Evolutionary conservation across 1,140 invertebrate species (phyloP), one percentile per base, ranked within the genome.

Genomic region (Ericerus pela): DNA sequence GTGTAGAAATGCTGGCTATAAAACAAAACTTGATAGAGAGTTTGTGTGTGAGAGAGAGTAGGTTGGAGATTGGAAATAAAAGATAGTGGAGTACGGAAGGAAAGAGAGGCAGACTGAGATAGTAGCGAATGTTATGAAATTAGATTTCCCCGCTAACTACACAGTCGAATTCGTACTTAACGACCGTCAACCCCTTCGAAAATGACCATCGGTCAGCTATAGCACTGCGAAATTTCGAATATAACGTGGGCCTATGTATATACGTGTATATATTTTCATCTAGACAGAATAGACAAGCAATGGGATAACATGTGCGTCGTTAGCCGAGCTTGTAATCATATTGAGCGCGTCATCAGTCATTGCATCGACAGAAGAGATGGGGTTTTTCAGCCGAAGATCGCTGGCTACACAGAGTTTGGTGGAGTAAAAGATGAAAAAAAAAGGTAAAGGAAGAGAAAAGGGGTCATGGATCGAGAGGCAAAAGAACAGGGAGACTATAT

Each of bases 311-410:
- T 38, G 36, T 38, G 36, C 36, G 14, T 38, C 20, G 36, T 38
- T 38, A 38, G 36, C 36, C 36, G 36, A 38, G 36, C 36, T 38
- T 38, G 36, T 38, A 38, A 38, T 38, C 36, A 38, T 38, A 38
- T 38, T 38, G 36, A 38, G 36, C 36, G 36, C 36, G 36, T 38
- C 36, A 38, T 38, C 36, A 38, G 36, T 38, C 36, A 38, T 38
- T 14, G 36, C 36, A 38, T 38, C 36, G 36, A 38, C 36, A 38
- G 20, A 14, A 18, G 20, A 14, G 36, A 38, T 16, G 36, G 36
- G 36, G n/a, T 38, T 14, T n/a, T 14, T 14, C 20, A 38, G 36
- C 36, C n/a, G n/a, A n/a, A n/a, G n/a, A n/a, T n/a, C n/a, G 14
- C n/a, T 38, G 36, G 36, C 14, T 6, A 38, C 4, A 38, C 36